Percentiles rank a stretch among this genome's conserved stretches.
These are phyloP conservation scores for Cydia splendana DNA, from an alignment of 1,140 invertebrate species.

Conservation along the genomic window DNA sequence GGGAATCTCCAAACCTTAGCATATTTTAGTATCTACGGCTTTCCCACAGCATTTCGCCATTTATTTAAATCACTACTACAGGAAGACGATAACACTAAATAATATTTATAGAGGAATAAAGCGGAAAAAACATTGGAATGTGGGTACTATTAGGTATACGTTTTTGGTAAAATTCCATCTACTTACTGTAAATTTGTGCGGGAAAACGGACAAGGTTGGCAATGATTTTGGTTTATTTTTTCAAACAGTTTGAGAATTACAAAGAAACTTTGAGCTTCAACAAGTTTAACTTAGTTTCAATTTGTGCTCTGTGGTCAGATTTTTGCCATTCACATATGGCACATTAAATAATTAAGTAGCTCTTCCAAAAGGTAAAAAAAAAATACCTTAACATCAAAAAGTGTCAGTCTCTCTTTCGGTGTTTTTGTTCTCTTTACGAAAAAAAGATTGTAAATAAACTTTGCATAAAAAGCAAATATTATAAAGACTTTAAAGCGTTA, in stretches of 20 bases:
- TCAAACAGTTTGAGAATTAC: slow-evolving; percentile 44
- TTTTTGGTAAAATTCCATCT: slow-evolving; percentile 47
- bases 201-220: slow-evolving; percentile 45
- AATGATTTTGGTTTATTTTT: slow-evolving; percentile 60
- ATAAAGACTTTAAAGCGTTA: slow-evolving; percentile 34
- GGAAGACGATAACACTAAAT: slow-evolving; percentile 55
- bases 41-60: neutral
- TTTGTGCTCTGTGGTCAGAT: slow-evolving; percentile 43
- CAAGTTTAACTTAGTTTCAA: slow-evolving; percentile 40
- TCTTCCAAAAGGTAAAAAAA: slow-evolving; percentile 31
- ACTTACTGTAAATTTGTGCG: slow-evolving; percentile 38
- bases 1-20: slow-evolving; percentile 3
- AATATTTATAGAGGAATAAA: slow-evolving; percentile 42
- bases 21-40: slow-evolving; percentile 27
- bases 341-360: slow-evolving; percentile 34
- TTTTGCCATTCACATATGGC: slow-evolving; percentile 45
- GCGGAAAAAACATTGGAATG: slow-evolving; percentile 51
- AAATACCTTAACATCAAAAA: slow-evolving; percentile 24
- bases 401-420: slow-evolving; percentile 40
- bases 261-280: slow-evolving; percentile 53
- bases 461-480: slow-evolving; percentile 39
- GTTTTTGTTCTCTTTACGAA: slow-evolving; percentile 25
- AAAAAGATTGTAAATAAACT: slow-evolving; percentile 42
- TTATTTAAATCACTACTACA: slow-evolving; percentile 45
- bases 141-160: slow-evolving; percentile 40